phyloP scores from a whole-genome alignment of 2,113 vertebrate species.

The Bothrops jararaca region DNA sequence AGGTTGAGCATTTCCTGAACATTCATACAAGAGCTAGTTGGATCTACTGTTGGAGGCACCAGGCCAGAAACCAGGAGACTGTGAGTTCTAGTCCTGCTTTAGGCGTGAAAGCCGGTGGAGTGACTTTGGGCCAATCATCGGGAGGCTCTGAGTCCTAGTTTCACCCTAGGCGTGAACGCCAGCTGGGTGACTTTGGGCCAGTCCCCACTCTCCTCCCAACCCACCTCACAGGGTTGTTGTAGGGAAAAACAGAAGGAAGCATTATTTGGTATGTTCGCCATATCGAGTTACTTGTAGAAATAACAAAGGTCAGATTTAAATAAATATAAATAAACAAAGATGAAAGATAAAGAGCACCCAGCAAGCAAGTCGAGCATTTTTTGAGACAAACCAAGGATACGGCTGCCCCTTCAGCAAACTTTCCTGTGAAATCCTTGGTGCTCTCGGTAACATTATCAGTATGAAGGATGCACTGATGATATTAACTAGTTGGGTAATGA shows the following conservation, averaged over 20 bases:
- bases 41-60: background rate
- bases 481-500: background rate
- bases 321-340: background rate
- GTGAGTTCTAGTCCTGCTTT: background rate
- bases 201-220: background rate
- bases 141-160: too few species aligned
- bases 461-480: too few species aligned
- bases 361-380: background rate
- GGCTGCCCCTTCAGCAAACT: too few species aligned
- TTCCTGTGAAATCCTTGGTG: background rate
- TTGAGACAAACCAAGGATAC: too few species aligned
- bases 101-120: background rate
- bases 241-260: too few species aligned
- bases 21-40: background rate
- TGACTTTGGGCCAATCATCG: too few species aligned
- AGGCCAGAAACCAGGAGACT: background rate
- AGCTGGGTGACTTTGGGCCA: too few species aligned
- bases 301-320: background rate
- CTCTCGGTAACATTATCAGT: background rate
- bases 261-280: background rate
- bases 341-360: background rate
- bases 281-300: background rate
- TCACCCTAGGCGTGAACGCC: too few species aligned
- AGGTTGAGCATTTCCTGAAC: background rate
- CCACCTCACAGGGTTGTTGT: background rate